Conservation (phyloP, 2,113 vertebrate species). For the Athene noctua region DNA sequence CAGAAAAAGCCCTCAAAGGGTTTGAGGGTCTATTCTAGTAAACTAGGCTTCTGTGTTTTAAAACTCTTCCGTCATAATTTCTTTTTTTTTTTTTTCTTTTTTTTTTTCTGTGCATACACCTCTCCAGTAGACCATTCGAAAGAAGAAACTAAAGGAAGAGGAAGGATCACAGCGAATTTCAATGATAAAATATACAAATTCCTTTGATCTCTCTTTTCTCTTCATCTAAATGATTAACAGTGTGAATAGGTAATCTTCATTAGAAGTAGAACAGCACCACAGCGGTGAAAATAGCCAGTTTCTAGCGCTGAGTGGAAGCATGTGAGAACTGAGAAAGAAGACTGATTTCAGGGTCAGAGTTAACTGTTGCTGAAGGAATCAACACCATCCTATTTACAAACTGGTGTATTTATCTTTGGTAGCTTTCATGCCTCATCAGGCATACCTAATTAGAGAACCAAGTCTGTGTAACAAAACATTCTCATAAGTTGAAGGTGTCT, state of each 20-base stretch:
- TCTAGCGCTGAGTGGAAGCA: neutral
- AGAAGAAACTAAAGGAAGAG: neutral
- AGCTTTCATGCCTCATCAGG: neutral
- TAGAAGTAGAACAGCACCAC: neutral
- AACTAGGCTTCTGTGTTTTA: neutral
- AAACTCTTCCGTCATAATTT: neutral
- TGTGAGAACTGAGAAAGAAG: neutral
- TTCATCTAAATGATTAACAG: neutral
- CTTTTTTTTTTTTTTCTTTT: fast-evolving
- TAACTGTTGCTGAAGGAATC: neutral
- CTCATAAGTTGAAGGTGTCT: neutral
- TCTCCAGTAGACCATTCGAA: neutral
- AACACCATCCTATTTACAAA: neutral
- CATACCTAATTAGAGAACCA: neutral
- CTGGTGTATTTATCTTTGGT: neutral
- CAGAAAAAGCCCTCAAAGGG: neutral
- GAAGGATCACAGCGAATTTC: neutral
- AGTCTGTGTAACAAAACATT: neutral
- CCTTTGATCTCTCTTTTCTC: neutral
- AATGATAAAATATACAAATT: neutral
- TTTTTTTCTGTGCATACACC: neutral
- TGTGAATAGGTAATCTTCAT: neutral
- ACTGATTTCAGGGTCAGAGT: neutral
- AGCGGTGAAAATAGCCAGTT: neutral
- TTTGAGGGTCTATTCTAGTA: neutral